Evolutionary conservation across 2,888 invertebrate genomes (phyloP), one percentile per base, ranked within the genome.

Genomic region (Scaptomyza polygonia): DNA sequence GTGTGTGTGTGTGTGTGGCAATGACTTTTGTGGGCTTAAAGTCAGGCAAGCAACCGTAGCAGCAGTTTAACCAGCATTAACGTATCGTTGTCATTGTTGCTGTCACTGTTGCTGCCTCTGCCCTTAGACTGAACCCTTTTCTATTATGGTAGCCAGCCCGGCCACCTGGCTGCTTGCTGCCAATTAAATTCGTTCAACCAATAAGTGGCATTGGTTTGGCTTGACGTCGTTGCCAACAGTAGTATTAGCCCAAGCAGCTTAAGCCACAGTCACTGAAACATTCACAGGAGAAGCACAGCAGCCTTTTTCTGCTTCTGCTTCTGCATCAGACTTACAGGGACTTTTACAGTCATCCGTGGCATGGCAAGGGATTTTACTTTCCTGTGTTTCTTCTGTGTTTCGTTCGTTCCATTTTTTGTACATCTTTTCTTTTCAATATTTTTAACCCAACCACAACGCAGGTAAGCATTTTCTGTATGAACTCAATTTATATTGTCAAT

Each of bases 101-200:
- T 68, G 67, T 74, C 65, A 65, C 45, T 74, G 65, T 52, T 49
- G 5, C 40, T 27, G 16, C 29, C 18, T 25, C 25, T n/a, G 2
- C 40, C 36, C 21, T 47, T 43, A 52, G 57, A 49, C 4, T 12
- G 4, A 3, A 12, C 32, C 30, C 7, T 11, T 16, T 39, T 36
- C 34, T 32, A 21, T 32, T 1, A 12, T 5, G n/a, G 8, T n/a
- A n/a, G n/a, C n/a, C n/a, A n/a, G n/a, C n/a, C 21, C 21, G 32
- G 21, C 18, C 29, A 47, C 30, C 67, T 53, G 62, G 73, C 61
- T 61, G 74, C 62, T 39, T 70, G 69, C 65, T 80, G 77, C 81
- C 82, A 80, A 80, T 80, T 80, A 76, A 81, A 80, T 80, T 81
- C 76, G 79, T 73, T 73, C 72, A 70, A 68, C 78, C 79, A 79